These are phyloP conservation scores for Ictalurus punctatus DNA, from an alignment of 2,113 vertebrate genomes.

Conservation along the genomic window DNA sequence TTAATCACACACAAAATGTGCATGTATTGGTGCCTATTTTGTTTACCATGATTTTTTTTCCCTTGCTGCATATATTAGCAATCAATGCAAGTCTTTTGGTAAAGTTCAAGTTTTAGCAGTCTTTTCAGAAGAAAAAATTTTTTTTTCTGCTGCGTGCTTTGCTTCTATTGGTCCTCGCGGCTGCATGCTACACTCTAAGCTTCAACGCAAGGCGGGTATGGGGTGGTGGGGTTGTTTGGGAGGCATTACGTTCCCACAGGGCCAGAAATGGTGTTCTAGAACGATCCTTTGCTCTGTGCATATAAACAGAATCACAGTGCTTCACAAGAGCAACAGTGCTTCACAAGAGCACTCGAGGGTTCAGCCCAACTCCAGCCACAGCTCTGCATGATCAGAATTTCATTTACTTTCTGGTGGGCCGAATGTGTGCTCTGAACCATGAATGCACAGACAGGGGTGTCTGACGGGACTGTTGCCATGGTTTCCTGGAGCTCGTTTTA, in stretches of 20 bases:
- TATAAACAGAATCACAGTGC: not conserved
- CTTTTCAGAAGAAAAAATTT: not conserved
- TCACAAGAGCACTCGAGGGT: conserved; percentile 2
- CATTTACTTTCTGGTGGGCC: conserved; percentile 57
- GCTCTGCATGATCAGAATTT: conserved; percentile 45
- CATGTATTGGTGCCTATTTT: not conserved
- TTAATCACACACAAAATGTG: not conserved
- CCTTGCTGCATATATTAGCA: not conserved
- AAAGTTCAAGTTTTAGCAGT: not conserved
- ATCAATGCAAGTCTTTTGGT: not conserved
- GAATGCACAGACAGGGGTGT: conserved; percentile 54
- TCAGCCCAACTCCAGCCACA: not conserved
- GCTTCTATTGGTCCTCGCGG: conserved; percentile 26
- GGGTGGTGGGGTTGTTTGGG: not conserved
- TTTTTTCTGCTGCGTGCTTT: not conserved
- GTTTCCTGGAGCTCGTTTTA: conserved; percentile 63
- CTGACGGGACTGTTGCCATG: conserved; percentile 64
- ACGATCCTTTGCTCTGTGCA: conserved; percentile 12
- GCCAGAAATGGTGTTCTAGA: conserved; percentile 43
- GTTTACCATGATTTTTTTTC: not conserved
- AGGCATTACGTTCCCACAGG: conserved; percentile 44
- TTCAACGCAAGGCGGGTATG: not conserved
- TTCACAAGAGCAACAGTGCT: too few relatives aligned
- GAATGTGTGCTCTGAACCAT: conserved; percentile 55
- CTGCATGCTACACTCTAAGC: conserved; percentile 32